Percentiles rank a stretch among this genome's conserved stretches.
Conservation (phyloP, 1,140 invertebrate genomes). For the Drosophila seguyi region DNA sequence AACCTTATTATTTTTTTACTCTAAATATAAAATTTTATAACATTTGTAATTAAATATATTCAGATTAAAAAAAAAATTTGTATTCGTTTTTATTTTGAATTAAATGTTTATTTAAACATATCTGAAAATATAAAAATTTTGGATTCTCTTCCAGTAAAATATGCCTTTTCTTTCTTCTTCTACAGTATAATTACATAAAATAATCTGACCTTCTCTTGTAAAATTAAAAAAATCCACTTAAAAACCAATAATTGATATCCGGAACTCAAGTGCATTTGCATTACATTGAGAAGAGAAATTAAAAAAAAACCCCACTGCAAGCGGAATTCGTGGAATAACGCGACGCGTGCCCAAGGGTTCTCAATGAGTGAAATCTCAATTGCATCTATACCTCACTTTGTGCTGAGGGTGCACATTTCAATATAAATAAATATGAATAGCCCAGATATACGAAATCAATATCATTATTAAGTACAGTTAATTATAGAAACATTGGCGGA, state of each 20-base stretch:
- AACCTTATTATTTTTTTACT: no score
- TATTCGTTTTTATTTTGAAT: no score
- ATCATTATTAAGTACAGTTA: slow-evolving; percentile 24
- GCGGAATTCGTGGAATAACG: slow-evolving; percentile 10
- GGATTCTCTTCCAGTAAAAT: neutral
- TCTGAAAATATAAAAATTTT: no score
- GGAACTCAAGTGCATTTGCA: slow-evolving; percentile 40
- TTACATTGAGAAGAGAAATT: slow-evolving; percentile 23
- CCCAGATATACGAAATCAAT: slow-evolving; percentile 20
- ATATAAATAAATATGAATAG: slow-evolving; percentile 23
- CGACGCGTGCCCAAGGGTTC: slow-evolving; percentile 41
- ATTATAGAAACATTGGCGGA: slow-evolving; percentile 21
- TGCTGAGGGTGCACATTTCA: slow-evolving; percentile 16
- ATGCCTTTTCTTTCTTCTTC: neutral
- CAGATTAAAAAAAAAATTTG: no score
- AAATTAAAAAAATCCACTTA: slow-evolving; percentile 34
- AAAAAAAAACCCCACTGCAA: slow-evolving; percentile 16
- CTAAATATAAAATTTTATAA: no score
- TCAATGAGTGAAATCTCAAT: slow-evolving; percentile 38
- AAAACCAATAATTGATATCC: slow-evolving; percentile 70
- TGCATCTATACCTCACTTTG: slow-evolving; percentile 32
- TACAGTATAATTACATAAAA: neutral
- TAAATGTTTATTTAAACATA: no score
- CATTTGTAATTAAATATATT: no score
- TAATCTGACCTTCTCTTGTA: neutral